A percentile compares a stretch with the other conserved stretches of the same genome.
phyloP scores from a whole-genome alignment of 2,113 vertebrate species.

The Pseudorasbora parva region DNA sequence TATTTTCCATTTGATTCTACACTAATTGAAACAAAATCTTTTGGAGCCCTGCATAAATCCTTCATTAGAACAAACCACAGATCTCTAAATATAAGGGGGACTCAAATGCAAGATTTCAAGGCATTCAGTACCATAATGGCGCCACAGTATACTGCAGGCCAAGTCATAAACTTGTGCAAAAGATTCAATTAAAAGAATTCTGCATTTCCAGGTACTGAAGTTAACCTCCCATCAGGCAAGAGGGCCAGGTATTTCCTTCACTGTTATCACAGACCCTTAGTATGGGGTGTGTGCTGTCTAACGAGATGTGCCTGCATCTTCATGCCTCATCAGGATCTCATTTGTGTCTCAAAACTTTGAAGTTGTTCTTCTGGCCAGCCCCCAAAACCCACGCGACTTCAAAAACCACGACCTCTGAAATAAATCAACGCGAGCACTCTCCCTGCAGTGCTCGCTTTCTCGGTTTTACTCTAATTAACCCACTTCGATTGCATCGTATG shows the following conservation, averaged over 20 bases:
- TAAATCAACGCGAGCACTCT: conserved; percentile 59
- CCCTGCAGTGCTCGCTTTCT: conserved; percentile 55
- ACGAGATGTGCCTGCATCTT: conserved; percentile 34
- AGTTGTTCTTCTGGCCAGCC: conserved; percentile 56
- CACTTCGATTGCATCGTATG: conserved; percentile 67
- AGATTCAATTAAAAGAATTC: background rate
- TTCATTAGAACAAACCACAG: background rate
- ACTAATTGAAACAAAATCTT: background rate
- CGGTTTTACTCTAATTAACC: conserved; percentile 70
- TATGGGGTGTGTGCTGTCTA: conserved; percentile 30
- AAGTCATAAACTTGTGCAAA: background rate
- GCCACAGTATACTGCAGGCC: background rate
- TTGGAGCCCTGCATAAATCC: background rate
- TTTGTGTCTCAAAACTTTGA: conserved; percentile 54
- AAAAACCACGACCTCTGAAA: conserved; percentile 60
- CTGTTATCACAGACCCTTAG: conserved; percentile 16
- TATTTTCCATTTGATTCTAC: background rate
- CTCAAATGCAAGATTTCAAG: background rate
- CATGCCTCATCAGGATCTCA: conserved; percentile 50
- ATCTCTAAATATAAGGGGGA: background rate
- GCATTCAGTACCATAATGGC: too few species aligned
- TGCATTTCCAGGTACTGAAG: background rate
- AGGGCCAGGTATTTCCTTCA: conserved; percentile 28
- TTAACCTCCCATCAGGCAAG: conserved; percentile 10
- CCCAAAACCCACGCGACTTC: conserved; percentile 39